Evolutionary conservation across 2,797 vertebrate genomes (phyloP), one percentile per base, ranked within the genome.

Genomic region (Perodicticus potto): DNA sequence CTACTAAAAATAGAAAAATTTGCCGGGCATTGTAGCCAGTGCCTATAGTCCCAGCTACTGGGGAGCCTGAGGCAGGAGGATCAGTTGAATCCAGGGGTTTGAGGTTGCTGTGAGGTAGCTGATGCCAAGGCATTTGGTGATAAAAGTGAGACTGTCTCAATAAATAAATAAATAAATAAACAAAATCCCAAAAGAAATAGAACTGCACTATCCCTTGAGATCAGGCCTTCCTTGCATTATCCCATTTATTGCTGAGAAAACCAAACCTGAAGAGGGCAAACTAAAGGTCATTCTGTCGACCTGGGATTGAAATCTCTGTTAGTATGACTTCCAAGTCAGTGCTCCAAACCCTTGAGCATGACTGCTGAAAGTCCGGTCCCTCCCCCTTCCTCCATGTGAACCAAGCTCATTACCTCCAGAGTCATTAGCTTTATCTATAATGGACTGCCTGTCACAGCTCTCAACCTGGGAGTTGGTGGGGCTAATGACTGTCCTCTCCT

Each of bases 211-310:
- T 4, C 27, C 29, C 40, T 91, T 83, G 77, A 94, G 23, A 70
- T 89, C 65, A 89, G 87, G 37, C 55, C 76, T 86, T 89, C 74
- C 70, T 94, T 81, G 22, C 17, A 12, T 82, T 92, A 84, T 43
- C 32, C 93, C 93, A 87, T 84, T 96, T 86, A 89, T 76, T 95
- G 91, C 93, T 83, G 27, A 89, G 89, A 87, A 96, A 81, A 90
- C 40, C 45, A 76, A 93, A 89, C 37, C 70, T 84, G 34, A 55
- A 72, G 55, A 92, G 78, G 11, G 37, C 61, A 59, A 87, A 37
- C 59, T 67, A 57, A 69, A 69, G 65, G 49, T 25, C 19, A 20
- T 23, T 67, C 74, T 83, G 73, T 40, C 29, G 29, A 88, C 22
- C 7, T n/a, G 87, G 65, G 89, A 81, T 84, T 86, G 72, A 78